A percentile compares a stretch with the other conserved stretches of the same genome.
phyloP scores from a whole-genome alignment of 1,140 invertebrate genomes.

The Stenopsyche tienmushanensis region DNA sequence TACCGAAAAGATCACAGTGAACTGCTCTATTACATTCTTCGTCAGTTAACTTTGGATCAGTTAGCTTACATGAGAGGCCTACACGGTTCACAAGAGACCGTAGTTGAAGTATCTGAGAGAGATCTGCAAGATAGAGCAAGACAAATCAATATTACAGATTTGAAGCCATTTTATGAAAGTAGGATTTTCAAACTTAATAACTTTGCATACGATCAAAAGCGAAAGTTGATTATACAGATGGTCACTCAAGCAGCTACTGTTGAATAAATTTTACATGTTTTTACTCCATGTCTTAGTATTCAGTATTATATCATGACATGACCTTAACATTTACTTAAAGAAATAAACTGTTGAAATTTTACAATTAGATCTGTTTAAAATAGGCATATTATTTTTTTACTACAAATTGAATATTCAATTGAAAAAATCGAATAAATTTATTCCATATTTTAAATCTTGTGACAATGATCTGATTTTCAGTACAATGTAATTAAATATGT shows the following conservation, averaged over 20 bases:
- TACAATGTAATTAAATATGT: no score
- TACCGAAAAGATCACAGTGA: constrained; percentile 97
- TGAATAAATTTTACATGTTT: constrained; percentile 9
- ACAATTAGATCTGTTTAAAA: no score
- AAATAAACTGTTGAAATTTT: background rate
- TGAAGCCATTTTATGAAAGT: constrained; percentile 91
- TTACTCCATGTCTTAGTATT: background rate
- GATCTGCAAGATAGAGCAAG: constrained; percentile 90
- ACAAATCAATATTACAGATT: constrained; percentile 87
- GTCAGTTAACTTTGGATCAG: constrained; percentile 91
- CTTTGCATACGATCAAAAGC: constrained; percentile 81
- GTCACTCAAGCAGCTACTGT: constrained; percentile 58
- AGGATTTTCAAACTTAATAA: constrained; percentile 88
- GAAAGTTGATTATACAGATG: constrained; percentile 83
- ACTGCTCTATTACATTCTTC: constrained; percentile 91
- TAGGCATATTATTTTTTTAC: no score
- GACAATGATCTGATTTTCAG: no score
- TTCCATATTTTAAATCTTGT: no score
- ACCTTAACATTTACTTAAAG: background rate
- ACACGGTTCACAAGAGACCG: constrained; percentile 69
- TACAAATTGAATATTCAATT: no score
- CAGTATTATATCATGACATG: background rate
- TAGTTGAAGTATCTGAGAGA: constrained; percentile 89
- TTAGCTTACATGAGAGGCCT: constrained; percentile 82
- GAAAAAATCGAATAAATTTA: no score